A percentile compares a stretch with the other conserved stretches of the same genome.
These are phyloP conservation scores for Aporophyla lueneburgensis DNA, from an alignment of 2,888 invertebrate genomes.

Conservation along the genomic window DNA sequence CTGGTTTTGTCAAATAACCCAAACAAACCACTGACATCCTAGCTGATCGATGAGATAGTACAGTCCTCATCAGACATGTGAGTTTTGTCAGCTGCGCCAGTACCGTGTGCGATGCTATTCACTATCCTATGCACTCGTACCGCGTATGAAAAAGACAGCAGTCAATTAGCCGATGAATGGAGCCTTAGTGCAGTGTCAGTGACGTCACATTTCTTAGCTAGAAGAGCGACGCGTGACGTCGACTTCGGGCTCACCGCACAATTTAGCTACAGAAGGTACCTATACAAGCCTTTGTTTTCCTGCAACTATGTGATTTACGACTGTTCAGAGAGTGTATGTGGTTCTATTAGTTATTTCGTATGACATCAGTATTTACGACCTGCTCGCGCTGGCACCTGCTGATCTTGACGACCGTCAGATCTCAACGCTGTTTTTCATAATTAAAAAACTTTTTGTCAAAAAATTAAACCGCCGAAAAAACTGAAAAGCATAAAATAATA, in stretches of 20 bases:
- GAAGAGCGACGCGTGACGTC: background rate
- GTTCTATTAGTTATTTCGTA: background rate
- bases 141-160: background rate
- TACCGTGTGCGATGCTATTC: background rate
- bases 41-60: slow-evolving; percentile 13
- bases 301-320: background rate
- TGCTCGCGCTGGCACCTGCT: slow-evolving; percentile 18
- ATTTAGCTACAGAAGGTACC: slow-evolving; percentile 2
- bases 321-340: background rate
- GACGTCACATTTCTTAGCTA: slow-evolving; percentile 18
- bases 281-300: background rate
- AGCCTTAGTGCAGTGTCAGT: background rate
- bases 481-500: too few species aligned
- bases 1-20: background rate
- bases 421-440: background rate
- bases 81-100: background rate
- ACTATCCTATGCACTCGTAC: background rate
- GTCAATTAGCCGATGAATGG: slow-evolving; percentile 29
- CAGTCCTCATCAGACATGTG: slow-evolving; percentile 4
- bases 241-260: background rate
- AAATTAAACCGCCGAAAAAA: too few species aligned
- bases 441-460: too few species aligned
- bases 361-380: slow-evolving; percentile 19
- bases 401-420: background rate
- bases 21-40: background rate